phyloP scores from a whole-genome alignment of 1,140 invertebrate species.

The Rhizoglyphus robini region DNA sequence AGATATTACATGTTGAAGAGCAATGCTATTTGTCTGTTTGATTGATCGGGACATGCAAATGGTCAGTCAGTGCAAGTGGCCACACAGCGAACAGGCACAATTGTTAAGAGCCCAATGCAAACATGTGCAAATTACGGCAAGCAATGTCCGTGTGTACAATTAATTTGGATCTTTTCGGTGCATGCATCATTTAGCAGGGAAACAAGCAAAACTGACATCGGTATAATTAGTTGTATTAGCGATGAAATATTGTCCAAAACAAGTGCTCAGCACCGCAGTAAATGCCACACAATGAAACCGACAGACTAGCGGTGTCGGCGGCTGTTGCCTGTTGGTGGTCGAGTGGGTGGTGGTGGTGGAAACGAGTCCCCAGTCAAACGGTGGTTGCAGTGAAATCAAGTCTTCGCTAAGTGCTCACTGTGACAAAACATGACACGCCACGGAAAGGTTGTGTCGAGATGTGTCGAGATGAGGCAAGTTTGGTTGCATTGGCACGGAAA shows the following conservation, averaged over 20 bases:
- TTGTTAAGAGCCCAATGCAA: neutral
- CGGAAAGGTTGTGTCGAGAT: no score
- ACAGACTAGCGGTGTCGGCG: no score
- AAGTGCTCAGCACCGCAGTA: neutral
- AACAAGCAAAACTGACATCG: slow-evolving; percentile 4
- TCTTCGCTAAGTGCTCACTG: no score
- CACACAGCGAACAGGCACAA: no score
- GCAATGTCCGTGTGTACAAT: neutral
- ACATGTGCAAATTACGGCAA: neutral
- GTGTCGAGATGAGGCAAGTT: no score
- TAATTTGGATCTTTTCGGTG: slow-evolving; percentile 8
- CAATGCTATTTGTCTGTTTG: neutral
- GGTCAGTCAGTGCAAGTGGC: neutral
- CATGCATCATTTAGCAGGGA: neutral
- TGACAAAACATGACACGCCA: no score
- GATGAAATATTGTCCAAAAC: slow-evolving; percentile 6
- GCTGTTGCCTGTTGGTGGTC: no score
- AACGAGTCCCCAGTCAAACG: no score
- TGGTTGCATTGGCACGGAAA: no score
- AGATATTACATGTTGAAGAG: neutral
- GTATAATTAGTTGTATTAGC: neutral
- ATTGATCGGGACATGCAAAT: slow-evolving; percentile 6
- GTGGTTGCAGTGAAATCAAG: no score
- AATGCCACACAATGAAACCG: neutral
- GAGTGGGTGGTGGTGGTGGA: no score